These are phyloP conservation scores for Diplodus puntazzo DNA, from an alignment of 2,797 vertebrate species.

Conservation along the genomic window DNA sequence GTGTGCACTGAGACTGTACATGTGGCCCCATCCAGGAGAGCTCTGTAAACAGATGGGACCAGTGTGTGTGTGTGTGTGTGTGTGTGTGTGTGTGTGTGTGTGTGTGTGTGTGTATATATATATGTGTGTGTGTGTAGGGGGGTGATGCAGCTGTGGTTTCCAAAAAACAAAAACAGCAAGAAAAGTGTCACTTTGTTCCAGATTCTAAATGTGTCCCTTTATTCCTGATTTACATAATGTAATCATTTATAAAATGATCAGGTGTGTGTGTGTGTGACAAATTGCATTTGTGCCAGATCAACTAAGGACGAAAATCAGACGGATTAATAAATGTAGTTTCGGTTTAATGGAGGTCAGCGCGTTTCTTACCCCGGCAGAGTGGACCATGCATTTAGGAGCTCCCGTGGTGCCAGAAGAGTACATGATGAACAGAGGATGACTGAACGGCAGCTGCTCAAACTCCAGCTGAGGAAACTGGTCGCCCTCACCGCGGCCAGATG, in stretches of 20 bases:
- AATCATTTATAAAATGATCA: slow-evolving; percentile 1
- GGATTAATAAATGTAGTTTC: neutral
- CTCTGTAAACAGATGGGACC: slow-evolving; percentile 49
- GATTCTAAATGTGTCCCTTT: too few relatives aligned
- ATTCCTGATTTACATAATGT: too few relatives aligned
- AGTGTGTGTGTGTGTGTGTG: slow-evolving; percentile 1
- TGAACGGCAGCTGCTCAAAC: slow-evolving; percentile 97
- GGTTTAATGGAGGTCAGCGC: neutral
- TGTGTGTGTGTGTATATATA: slow-evolving; percentile 1
- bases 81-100: slow-evolving; percentile 3
- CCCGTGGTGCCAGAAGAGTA: slow-evolving; percentile 97
- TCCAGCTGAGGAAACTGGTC: slow-evolving; percentile 95
- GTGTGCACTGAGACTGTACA: slow-evolving; percentile 8
- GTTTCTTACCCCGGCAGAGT: slow-evolving; percentile 94
- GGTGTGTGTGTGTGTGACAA: slow-evolving; percentile 1
- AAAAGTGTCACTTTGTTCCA: slow-evolving; percentile 6
- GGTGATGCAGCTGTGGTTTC: slow-evolving; percentile 38
- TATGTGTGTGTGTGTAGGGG: neutral
- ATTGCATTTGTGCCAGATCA: neutral
- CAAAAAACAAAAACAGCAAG: slow-evolving; percentile 2
- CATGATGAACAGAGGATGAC: slow-evolving; percentile 95
- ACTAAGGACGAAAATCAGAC: neutral
- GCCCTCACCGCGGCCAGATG: slow-evolving; percentile 82
- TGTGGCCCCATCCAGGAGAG: slow-evolving; percentile 32
- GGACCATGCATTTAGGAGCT: slow-evolving; percentile 98